Percentiles rank a stretch among this genome's conserved stretches.
Conservation (phyloP, 2,113 vertebrate genomes). For the Regulus satrapa region DNA sequence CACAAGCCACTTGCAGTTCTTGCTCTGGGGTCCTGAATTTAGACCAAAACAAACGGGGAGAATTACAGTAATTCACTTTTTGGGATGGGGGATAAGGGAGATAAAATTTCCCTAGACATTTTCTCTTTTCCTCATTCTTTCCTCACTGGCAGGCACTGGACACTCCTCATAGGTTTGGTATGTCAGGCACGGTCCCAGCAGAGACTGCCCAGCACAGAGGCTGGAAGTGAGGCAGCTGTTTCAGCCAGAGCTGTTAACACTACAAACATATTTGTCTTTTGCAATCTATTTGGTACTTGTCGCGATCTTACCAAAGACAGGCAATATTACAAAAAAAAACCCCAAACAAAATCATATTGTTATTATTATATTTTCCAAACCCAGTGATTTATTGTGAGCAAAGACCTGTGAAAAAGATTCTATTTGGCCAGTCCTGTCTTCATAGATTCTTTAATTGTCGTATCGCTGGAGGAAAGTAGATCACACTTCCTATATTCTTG, state of each 20-base stretch:
- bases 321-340: background rate
- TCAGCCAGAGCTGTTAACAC: background rate
- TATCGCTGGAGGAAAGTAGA: background rate
- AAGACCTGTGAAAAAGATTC: background rate
- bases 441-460: background rate
- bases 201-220: background rate
- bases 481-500: background rate
- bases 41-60: background rate
- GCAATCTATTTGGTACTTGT: background rate
- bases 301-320: background rate
- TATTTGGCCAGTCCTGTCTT: background rate
- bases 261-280: background rate
- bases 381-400: background rate
- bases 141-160: background rate
- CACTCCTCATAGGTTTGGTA: background rate
- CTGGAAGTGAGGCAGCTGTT: conserved; percentile 6
- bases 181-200: background rate
- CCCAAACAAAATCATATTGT: background rate
- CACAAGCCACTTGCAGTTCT: background rate
- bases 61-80: background rate
- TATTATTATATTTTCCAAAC: background rate
- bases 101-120: background rate
- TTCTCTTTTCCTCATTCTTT: too few relatives aligned
- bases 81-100: background rate
- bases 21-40: background rate